These are phyloP conservation scores for Scortum barcoo DNA, from an alignment of 2,113 vertebrate genomes.

Conservation along the genomic window DNA sequence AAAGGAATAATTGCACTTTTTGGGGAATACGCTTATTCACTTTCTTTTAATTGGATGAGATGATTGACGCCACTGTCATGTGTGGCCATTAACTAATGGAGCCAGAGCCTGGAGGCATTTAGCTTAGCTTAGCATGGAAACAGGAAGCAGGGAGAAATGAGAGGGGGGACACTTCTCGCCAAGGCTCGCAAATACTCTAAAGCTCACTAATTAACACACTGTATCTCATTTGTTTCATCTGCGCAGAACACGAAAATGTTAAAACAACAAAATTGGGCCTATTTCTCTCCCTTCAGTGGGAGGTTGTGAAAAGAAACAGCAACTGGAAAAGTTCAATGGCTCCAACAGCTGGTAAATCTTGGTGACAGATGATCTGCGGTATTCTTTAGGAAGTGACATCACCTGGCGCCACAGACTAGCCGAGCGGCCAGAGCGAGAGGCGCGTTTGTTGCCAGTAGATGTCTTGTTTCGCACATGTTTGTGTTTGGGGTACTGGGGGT, in stretches of 20 bases:
- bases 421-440: slow-evolving; percentile 4
- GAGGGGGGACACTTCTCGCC: not conserved
- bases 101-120: slow-evolving; percentile 2
- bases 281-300: slow-evolving; percentile 23
- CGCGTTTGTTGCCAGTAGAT: slow-evolving; percentile 19
- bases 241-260: not conserved
- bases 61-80: not conserved
- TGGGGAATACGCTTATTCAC: not conserved
- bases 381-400: slow-evolving; percentile 60
- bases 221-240: not conserved
- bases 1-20: not conserved
- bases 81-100: not conserved
- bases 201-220: not conserved
- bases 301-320: slow-evolving; percentile 36
- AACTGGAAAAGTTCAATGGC: slow-evolving; percentile 25
- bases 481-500: not conserved
- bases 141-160: slow-evolving; percentile 4
- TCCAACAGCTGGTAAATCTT: slow-evolving; percentile 47
- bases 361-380: slow-evolving; percentile 58
- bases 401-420: slow-evolving; percentile 41
- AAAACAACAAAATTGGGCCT: not conserved
- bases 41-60: not conserved
- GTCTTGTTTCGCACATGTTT: slow-evolving; percentile 27
- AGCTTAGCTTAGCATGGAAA: slow-evolving; percentile 3
- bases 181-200: not conserved